These are phyloP conservation scores for Excalfactoria chinensis DNA, from an alignment of 2,113 vertebrate genomes.

Conservation along the genomic window DNA sequence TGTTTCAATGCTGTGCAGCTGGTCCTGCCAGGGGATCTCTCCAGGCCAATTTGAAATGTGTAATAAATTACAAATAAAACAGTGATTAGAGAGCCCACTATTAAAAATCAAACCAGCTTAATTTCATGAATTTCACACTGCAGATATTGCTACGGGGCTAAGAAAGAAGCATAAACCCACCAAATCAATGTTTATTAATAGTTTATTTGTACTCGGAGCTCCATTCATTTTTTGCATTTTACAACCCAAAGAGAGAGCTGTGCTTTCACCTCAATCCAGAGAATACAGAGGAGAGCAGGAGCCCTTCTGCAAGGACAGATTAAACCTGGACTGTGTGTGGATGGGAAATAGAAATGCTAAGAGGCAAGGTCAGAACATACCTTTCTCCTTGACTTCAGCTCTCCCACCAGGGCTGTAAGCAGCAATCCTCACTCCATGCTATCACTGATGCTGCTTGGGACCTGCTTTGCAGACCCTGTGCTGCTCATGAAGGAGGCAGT, in stretches of 20 bases:
- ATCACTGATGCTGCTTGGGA: no score
- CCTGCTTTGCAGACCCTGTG: no score
- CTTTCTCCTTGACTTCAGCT: background rate
- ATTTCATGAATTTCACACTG: background rate
- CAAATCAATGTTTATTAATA: constrained; percentile 46
- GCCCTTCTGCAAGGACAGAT: background rate
- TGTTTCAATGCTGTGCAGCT: background rate
- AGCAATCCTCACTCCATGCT: background rate
- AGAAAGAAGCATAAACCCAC: background rate
- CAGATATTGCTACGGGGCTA: background rate
- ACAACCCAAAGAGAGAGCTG: rapidly evolving
- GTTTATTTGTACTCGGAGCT: constrained; percentile 5
- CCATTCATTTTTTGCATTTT: background rate
- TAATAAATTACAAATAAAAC: constrained; percentile 40
- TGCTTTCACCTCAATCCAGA: rapidly evolving
- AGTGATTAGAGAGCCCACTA: background rate
- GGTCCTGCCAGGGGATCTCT: constrained; percentile 15
- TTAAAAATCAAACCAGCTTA: constrained; percentile 1
- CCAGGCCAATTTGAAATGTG: constrained; percentile 11
- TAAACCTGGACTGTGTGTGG: rapidly evolving
- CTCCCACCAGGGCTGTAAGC: background rate
- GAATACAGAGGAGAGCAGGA: rapidly evolving
- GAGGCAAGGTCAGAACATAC: background rate
- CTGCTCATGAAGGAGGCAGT: no score
- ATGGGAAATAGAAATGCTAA: background rate